Evolutionary conservation across 2,797 vertebrate species (phyloP).

Genomic region (Gallinago solitaria): DNA sequence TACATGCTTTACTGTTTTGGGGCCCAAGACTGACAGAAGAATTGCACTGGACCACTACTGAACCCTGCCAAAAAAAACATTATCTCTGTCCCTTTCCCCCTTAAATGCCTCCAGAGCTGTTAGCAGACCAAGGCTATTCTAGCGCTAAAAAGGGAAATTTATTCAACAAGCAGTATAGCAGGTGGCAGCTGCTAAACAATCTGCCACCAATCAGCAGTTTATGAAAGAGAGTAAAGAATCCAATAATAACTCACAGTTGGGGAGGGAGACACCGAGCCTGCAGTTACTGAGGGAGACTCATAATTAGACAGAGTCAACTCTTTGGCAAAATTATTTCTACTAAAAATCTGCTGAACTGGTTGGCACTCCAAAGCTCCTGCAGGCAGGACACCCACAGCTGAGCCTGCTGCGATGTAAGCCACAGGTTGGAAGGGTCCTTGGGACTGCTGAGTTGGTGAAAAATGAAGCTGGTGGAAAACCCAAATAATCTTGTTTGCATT

Average conservation of each 20-base stretch:
- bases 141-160: slow-evolving; percentile 64
- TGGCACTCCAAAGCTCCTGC: not conserved
- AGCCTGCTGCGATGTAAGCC: not conserved
- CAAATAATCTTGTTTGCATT: not conserved
- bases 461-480: not conserved
- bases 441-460: not conserved
- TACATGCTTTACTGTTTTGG: not conserved
- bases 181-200: slow-evolving; percentile 74
- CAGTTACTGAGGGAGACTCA: slow-evolving; percentile 2
- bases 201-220: slow-evolving; percentile 75
- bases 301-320: slow-evolving; percentile 40
- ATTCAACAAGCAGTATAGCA: slow-evolving; percentile 70
- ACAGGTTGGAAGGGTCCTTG: not conserved
- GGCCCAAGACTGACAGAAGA: not conserved
- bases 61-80: not conserved
- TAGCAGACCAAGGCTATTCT: slow-evolving; percentile 55
- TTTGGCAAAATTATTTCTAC: slow-evolving; percentile 39
- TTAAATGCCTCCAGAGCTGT: slow-evolving; percentile 20
- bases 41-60: not conserved
- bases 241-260: slow-evolving; percentile 66
- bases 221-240: slow-evolving; percentile 71
- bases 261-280: slow-evolving; percentile 54
- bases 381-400: not conserved
- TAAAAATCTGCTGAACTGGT: slow-evolving; percentile 37
- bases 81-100: not conserved